Base-by-base conservation (phyloP, 2,888 invertebrate species). In the Trachelus troglodyta region DNA sequence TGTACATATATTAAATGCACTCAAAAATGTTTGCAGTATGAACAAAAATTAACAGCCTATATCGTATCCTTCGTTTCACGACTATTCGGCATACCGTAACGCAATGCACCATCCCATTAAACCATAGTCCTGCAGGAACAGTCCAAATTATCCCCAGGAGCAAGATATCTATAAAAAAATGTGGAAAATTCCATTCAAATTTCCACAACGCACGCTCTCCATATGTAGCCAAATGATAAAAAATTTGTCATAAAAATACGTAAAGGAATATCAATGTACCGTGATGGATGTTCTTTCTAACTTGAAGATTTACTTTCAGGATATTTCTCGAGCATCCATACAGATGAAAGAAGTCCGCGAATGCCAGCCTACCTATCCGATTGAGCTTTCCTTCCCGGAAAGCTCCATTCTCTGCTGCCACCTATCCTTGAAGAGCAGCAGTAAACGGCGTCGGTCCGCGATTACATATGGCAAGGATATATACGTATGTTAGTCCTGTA, bases 381-480 rank as follows among this genome's bases (percentile, higher is more conserved):
- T 56, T 12, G 35, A 77, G 76, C 31, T 78, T 78, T 78, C 77
- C n/a, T 40, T 23, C 75, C 75, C 71, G 75, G 75, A 75, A 74
- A 81, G 79, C 80, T 80, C 82, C 78, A 76, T 73, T 79, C 77
- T 75, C 80, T 86, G 84, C 84, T 86, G 84, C 86, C 86, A 84
- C 82, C 84, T 84, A 79, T 56, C 56, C 56, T 56, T 23, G 23
- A 56, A 56, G 56, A 56, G 56, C 23, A 23, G 56, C 56, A 56
- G 23, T 56, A 56, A 23, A 23, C 23, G 23, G 56, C 56, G 56
- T 56, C 56, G 23, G 56, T 56, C 23, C 23, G 56, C 56, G 23
- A 56, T 23, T 56, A 56, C 56, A 56, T 23, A 23, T 23, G 23
- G 56, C 40, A 23, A 56, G 56, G 56, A 56, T 23, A 56, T 23